Evolutionary conservation across 2,888 invertebrate species (phyloP), one percentile per base, ranked within the genome.

Genomic region (Sabatieria punctata): DNA sequence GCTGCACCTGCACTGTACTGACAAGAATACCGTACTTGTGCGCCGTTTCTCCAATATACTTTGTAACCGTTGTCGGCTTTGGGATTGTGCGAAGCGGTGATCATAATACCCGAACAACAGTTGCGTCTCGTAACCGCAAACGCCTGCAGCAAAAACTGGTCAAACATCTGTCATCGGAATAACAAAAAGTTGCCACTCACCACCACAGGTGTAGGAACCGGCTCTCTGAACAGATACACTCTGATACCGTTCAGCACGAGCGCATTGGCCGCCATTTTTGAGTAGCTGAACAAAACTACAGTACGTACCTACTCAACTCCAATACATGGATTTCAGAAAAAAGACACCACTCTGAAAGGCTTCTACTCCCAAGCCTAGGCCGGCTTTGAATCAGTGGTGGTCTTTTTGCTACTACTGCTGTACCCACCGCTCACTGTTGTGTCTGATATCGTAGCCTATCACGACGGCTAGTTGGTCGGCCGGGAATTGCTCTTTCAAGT

Each of bases 11-110:
- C n/a, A 42, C 6, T 39, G 11, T 30, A 23, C 27, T 22, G 39
- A 39, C 47, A 26, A 15, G 52, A 24, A 22, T 23, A 18, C 19
- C 54, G 52, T 57, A 74, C 74, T 71, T 77, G 97, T 6, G 86
- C 80, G 0, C 91, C 88, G 68, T 93, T 95, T 8, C 75, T 72
- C 80, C 88, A 91, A 66, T 93, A 97, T 4, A 70, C 91, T 72
- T 97, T 97, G 64, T 93, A 99, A 1, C 91, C 91, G 64, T 91
- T 91, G 63, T 93, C 89, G 25, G 86, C 79, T 64, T 85, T 86
- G 0, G 89, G 91, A 69, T 91, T 91, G 62, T 91, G 91, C 0
- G 88, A 89, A 0, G 91, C 91, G 0, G 91, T 93, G 4, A 91
- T 77, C 84, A 91, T 88, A 4, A 91, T 76, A 0, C 91, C 91